A percentile compares a stretch with the other conserved stretches of the same genome.
Conservation (phyloP, 1,140 invertebrate species). For the Aethina tumida region DNA sequence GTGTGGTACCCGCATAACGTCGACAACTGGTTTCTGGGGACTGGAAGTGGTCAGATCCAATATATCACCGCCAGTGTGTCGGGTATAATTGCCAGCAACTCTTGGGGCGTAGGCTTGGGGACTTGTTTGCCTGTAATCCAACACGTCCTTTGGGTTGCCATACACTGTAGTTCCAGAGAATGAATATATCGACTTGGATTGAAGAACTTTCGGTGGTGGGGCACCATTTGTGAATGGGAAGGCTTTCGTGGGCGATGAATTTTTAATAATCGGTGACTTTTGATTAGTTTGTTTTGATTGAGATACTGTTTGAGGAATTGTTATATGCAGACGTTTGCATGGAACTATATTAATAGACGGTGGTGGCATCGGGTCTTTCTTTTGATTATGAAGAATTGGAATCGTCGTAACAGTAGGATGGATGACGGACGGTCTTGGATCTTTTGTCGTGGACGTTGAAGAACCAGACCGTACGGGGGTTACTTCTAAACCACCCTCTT, state of each 20-base stretch:
- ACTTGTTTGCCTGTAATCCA: conserved; percentile 34
- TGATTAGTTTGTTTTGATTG: too few relatives aligned
- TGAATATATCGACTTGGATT: conserved; percentile 53
- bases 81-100: conserved; percentile 33
- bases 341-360: conserved; percentile 9
- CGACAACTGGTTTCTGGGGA: conserved; percentile 37
- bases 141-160: conserved; percentile 59
- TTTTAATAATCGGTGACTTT: conserved; percentile 11
- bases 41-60: conserved; percentile 41
- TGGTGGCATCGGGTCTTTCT: conserved; percentile 36
- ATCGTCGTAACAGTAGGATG: conserved; percentile 19
- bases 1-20: conserved; percentile 39
- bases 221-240: conserved; percentile 17
- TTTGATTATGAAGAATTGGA: conserved; percentile 11
- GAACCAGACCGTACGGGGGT: conserved; percentile 44
- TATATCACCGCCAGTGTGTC: conserved; percentile 37
- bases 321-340: conserved; percentile 12
- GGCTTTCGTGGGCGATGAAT: conserved; percentile 6
- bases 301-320: conserved; percentile 14
- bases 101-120: conserved; percentile 25
- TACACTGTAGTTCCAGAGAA: conserved; percentile 53
- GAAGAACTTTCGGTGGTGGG: conserved; percentile 49
- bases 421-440: conserved; percentile 31
- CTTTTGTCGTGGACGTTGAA: conserved; percentile 32
- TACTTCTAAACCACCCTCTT: conserved; percentile 61